Base-by-base conservation (phyloP, 2,888 invertebrate species). In the Sclerodermus sp. region DNA sequence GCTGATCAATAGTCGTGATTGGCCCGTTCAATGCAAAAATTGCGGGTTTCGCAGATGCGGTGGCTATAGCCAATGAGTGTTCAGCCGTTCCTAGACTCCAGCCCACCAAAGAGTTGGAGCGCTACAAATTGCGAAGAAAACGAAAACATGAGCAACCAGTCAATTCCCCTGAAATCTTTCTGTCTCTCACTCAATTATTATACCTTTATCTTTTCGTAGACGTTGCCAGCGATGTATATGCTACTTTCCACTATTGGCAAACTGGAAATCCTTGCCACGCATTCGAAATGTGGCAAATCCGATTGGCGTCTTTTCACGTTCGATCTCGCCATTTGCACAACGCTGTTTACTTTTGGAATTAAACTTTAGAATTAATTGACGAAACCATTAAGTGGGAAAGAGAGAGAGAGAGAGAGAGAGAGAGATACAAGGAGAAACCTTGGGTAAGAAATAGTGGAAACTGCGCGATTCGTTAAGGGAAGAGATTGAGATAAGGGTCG, bases 201-300 rank as follows among this genome's bases (percentile, higher is more conserved):
- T 77, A 89, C 91, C 83, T 91, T 92, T 43, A 94, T 86, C 72
- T 79, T 87, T 52, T 80, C 81, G 74, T 94, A 94, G 45, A 91
- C 79, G 67, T 84, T 85, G 69, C 87, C 88, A 1, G 90, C 91
- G 51, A 88, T 87, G 46, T 82, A 85, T 66, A 90, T 85, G 38
- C 92, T 85, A 32, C 87, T 85, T 71, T 88, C 91, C n/a, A 94
- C 87, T 48, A 94, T 85, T 0, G 94, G 94, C 42, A 94, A 84
- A 59, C 86, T 87, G 10, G 87, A 84, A 39, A 94, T 86, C 58
- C 91, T 82, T 41, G 86, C 84, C 12, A 93, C 84, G 48, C 90
- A 87, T 77, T 90, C 86, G 77, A 91, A 77, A 60, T 83, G 84
- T 45, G 84, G 83, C 55, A 84, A 55, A 42, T 77, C 68, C 13